Evolutionary conservation across 2,113 vertebrate species (phyloP).

Genomic region (Cyprinodon brontotheroides): DNA sequence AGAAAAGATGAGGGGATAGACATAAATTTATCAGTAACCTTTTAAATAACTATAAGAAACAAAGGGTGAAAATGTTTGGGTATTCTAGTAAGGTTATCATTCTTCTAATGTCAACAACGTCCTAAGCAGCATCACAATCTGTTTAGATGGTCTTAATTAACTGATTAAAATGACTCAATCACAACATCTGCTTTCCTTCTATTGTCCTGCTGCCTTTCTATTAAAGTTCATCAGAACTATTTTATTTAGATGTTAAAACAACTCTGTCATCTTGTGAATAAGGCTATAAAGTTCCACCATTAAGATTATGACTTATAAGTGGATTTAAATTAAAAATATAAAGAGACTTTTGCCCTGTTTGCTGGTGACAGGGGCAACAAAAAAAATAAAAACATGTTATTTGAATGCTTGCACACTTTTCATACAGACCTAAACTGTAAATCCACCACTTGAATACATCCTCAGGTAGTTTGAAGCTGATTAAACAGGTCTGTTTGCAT

Average conservation of each 20-base stretch:
- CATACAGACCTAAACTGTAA: constrained; percentile 7
- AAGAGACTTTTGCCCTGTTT: neutral
- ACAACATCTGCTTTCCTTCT: neutral
- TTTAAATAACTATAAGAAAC: neutral
- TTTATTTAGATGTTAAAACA: neutral
- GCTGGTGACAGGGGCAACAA: neutral
- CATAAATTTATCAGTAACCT: neutral
- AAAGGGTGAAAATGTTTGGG: too few species aligned
- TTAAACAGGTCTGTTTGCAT: neutral
- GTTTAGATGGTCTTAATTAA: neutral
- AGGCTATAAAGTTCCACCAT: neutral
- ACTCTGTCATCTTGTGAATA: neutral
- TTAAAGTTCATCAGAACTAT: too few species aligned
- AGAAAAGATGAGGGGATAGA: neutral
- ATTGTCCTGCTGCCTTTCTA: neutral
- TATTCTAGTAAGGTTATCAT: neutral
- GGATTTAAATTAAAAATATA: neutral
- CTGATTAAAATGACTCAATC: neutral
- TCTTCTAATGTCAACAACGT: neutral
- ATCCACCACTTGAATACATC: neutral
- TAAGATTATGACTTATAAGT: neutral
- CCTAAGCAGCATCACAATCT: neutral
- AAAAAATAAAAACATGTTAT: neutral
- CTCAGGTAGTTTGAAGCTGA: neutral
- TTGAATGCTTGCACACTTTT: neutral